phyloP scores from a whole-genome alignment of 2,888 invertebrate genomes.

The Frankliniella fusca region DNA sequence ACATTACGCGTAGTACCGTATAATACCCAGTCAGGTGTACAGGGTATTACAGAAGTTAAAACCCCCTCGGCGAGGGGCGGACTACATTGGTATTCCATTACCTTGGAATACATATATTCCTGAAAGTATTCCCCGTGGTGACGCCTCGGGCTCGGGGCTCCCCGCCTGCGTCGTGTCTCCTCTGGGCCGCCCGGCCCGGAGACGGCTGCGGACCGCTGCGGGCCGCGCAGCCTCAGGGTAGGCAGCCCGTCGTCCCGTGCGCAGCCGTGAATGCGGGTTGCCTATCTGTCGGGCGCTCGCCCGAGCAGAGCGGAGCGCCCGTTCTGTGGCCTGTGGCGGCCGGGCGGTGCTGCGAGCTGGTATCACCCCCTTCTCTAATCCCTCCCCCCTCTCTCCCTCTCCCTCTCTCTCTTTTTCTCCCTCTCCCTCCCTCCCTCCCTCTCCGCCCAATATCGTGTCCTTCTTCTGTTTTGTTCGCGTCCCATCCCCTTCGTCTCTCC shows the following conservation, averaged over 20 bases:
- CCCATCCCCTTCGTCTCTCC: background rate
- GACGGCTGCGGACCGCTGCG: too few species aligned
- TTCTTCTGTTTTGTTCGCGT: background rate
- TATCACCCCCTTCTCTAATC: background rate
- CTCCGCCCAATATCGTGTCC: background rate
- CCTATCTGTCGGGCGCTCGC: background rate
- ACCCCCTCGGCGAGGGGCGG: too few species aligned
- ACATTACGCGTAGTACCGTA: too few species aligned
- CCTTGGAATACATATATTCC: too few species aligned
- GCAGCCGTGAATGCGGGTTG: background rate
- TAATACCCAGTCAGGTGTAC: too few species aligned
- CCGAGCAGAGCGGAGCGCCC: background rate
- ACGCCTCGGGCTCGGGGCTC: too few species aligned
- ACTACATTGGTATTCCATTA: too few species aligned
- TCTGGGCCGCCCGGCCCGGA: background rate
- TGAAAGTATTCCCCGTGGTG: too few species aligned
- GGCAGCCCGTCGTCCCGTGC: background rate
- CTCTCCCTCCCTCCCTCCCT: background rate
- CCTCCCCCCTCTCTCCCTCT: slow-evolving; percentile 3
- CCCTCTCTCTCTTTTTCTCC: slow-evolving; percentile 3
- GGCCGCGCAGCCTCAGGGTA: background rate
- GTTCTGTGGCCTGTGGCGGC: background rate
- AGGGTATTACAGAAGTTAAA: too few species aligned
- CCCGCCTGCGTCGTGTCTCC: too few species aligned
- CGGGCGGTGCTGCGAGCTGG: background rate